These are phyloP conservation scores for Thalassaphorura encarpata DNA, from an alignment of 1,140 invertebrate genomes.

Conservation along the genomic window DNA sequence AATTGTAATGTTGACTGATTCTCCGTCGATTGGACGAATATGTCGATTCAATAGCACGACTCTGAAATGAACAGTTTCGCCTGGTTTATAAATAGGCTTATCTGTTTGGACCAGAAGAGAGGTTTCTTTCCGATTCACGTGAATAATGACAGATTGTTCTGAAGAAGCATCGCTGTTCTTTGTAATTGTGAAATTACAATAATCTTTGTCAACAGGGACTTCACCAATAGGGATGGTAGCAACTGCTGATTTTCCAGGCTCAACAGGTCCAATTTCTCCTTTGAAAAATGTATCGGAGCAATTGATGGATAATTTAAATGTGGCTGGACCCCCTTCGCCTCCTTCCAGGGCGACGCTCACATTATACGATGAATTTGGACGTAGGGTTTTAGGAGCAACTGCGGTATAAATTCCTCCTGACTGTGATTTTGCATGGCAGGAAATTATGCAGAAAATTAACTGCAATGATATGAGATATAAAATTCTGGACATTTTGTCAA, in stretches of 20 bases:
- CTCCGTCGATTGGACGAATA: conserved; percentile 51
- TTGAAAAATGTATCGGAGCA: not conserved
- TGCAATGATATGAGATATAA: too few relatives aligned
- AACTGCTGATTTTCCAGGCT: not conserved
- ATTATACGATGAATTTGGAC: conserved; percentile 1
- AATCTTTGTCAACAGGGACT: not conserved
- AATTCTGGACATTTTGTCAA: too few relatives aligned
- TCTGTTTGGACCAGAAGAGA: conserved; percentile 89
- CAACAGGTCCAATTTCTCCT: not conserved
- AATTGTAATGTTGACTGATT: conserved; percentile 6
- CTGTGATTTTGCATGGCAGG: too few relatives aligned
- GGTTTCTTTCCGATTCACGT: conserved; percentile 41
- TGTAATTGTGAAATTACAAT: not conserved
- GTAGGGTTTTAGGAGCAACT: not conserved
- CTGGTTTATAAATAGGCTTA: conserved; percentile 82
- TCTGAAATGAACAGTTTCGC: conserved; percentile 70
- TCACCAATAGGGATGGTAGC: not conserved
- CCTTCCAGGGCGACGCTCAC: not conserved
- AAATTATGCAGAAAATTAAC: too few relatives aligned
- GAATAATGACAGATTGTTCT: conserved; percentile 50
- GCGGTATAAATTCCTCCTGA: not conserved
- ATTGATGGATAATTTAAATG: not conserved
- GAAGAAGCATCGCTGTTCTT: not conserved
- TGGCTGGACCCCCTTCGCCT: not conserved
- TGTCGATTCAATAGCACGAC: conserved; percentile 66